Evolutionary conservation across 1,140 invertebrate species (phyloP).

Genomic region (Drosophila pseudoananassae): DNA sequence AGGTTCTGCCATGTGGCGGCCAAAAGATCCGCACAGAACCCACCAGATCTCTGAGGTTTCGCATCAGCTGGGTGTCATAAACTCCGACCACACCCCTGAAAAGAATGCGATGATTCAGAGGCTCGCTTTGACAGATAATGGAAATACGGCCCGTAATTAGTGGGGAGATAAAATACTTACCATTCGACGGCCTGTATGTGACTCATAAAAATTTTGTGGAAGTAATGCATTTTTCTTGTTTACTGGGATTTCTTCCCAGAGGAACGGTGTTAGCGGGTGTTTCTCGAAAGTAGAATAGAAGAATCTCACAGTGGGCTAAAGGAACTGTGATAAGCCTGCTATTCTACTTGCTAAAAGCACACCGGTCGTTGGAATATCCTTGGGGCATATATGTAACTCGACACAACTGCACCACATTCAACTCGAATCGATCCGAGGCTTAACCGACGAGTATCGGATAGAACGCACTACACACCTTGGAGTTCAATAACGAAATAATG

Average conservation of each 20-base stretch:
- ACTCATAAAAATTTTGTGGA: neutral
- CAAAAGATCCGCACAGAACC: constrained; percentile 16
- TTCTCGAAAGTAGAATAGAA: constrained; percentile 82
- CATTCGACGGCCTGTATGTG: neutral
- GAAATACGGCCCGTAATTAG: constrained; percentile 2
- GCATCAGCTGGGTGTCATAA: neutral
- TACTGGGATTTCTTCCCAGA: constrained; percentile 9
- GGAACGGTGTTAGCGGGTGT: constrained; percentile 55
- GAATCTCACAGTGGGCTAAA: constrained; percentile 71
- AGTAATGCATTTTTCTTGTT: neutral
- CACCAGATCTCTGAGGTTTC: neutral
- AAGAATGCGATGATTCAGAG: constrained; percentile 22
- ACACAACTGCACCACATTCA: constrained; percentile 3
- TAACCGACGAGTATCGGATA: constrained; percentile 5
- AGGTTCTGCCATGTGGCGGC: constrained; percentile 14
- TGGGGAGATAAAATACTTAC: constrained; percentile 16
- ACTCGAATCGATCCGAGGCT: neutral
- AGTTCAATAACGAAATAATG: constrained; percentile 82
- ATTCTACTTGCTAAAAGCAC: constrained; percentile 78
- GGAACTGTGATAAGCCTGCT: constrained; percentile 79
- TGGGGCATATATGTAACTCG: neutral
- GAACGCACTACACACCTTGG: constrained; percentile 60
- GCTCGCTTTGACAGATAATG: constrained; percentile 4
- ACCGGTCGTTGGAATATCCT: constrained; percentile 37
- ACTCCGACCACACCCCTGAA: constrained; percentile 9